Evolutionary conservation across 2,113 vertebrate species (phyloP).

Genomic region (Phalacrocorax brasilianus): DNA sequence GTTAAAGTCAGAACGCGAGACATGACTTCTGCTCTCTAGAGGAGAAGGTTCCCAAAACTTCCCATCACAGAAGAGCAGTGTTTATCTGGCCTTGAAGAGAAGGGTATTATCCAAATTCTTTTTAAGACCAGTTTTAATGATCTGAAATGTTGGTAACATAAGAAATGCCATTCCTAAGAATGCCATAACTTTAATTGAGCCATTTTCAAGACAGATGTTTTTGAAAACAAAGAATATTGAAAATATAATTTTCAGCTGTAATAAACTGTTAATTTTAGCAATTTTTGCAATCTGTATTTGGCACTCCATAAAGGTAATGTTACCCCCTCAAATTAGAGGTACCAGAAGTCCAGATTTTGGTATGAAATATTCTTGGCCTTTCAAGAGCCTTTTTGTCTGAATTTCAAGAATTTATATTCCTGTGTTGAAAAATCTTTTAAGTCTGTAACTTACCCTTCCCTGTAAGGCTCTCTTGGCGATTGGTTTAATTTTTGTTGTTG

Average conservation of each 20-base stretch:
- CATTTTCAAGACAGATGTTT: neutral
- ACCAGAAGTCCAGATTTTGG: neutral
- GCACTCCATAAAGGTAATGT: neutral
- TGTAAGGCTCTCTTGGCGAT: neutral
- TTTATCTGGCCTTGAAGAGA: neutral
- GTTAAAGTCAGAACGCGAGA: neutral
- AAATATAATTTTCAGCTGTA: neutral
- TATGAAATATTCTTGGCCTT: neutral
- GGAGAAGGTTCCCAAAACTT: neutral
- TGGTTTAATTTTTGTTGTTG: neutral
- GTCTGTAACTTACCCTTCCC: neutral
- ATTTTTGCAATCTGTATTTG: neutral
- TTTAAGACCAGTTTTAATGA: neutral
- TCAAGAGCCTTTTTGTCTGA: neutral
- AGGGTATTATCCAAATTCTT: neutral
- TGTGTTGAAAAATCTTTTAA: neutral
- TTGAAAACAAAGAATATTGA: neutral
- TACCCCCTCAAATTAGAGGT: neutral
- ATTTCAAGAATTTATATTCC: neutral
- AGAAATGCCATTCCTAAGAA: neutral
- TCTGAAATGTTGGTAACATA: neutral
- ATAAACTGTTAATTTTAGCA: neutral
- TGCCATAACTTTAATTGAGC: neutral
- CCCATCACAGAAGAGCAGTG: neutral
- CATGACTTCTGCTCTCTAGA: neutral